A percentile compares a stretch with the other conserved stretches of the same genome.
Evolutionary conservation across 2,888 invertebrate species (phyloP).

Genomic region (Tyria jacobaeae): DNA sequence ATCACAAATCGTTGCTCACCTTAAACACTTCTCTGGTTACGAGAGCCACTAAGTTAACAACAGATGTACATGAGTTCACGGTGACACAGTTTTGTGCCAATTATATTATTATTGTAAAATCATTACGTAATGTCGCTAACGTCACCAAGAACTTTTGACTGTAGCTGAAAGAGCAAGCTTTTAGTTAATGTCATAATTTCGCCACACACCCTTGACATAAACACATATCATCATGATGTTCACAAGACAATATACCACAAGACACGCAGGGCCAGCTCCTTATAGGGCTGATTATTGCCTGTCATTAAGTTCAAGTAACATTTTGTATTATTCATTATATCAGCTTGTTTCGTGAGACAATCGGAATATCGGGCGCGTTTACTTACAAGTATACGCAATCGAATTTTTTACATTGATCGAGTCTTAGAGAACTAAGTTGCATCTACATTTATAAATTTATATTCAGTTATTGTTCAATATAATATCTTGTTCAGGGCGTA

Average conservation of each 20-base stretch:
- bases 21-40: too few relatives aligned
- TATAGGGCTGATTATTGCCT: constrained; percentile 14
- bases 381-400: too few relatives aligned
- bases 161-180: not conserved
- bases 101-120: not conserved
- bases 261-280: not conserved
- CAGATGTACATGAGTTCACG: not conserved
- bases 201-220: constrained; percentile 10
- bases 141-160: not conserved
- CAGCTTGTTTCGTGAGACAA: constrained; percentile 8
- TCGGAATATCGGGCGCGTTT: not conserved
- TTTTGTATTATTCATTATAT: constrained; percentile 8
- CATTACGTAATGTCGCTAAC: not conserved
- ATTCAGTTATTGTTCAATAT: too few relatives aligned
- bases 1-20: too few relatives aligned
- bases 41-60: not conserved
- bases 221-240: not conserved
- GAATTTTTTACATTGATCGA: too few relatives aligned
- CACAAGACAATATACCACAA: not conserved
- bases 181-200: constrained; percentile 4
- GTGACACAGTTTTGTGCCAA: not conserved
- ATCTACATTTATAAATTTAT: constrained; percentile 6
- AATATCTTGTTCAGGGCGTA: too few relatives aligned
- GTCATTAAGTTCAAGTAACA: constrained; percentile 8
- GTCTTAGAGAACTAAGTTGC: too few relatives aligned